Evolutionary conservation across 1,140 invertebrate genomes (phyloP).

Genomic region (Tribolium castaneum): DNA sequence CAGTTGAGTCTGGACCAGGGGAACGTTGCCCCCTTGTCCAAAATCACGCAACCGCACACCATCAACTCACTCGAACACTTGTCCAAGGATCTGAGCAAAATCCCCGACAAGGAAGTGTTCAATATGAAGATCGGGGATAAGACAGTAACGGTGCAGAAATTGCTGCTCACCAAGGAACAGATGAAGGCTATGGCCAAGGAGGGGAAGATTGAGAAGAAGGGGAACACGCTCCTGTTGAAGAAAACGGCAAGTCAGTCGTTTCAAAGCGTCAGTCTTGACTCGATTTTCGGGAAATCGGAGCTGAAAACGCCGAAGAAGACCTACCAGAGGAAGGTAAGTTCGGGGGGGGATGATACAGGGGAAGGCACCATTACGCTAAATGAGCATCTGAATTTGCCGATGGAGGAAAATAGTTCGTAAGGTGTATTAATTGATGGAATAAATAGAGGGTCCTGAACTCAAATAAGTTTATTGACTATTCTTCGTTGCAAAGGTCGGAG

Average conservation of each 20-base stretch:
- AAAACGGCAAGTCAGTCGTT: conserved; percentile 11
- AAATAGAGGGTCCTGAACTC: too few species aligned
- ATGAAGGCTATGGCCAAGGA: conserved; percentile 71
- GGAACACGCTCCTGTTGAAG: conserved; percentile 6
- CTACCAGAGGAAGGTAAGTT: not conserved
- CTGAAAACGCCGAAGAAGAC: not conserved
- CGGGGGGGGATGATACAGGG: not conserved
- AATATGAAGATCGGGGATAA: conserved; percentile 71
- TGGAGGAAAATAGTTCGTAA: not conserved
- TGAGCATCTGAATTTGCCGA: not conserved
- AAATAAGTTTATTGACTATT: too few species aligned
- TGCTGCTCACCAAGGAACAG: conserved; percentile 71
- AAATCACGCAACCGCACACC: conserved; percentile 51
- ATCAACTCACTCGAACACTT: conserved; percentile 46
- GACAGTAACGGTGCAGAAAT: conserved; percentile 70
- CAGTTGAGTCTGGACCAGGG: conserved; percentile 17
- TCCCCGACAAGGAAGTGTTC: conserved; percentile 58
- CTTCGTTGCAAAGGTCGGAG: too few species aligned
- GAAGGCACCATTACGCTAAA: not conserved
- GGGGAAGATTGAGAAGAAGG: conserved; percentile 61
- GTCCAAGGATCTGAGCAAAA: conserved; percentile 47
- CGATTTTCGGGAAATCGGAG: not conserved
- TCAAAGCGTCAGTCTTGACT: not conserved
- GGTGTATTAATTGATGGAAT: too few species aligned
- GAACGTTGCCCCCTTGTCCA: conserved; percentile 44